These are phyloP conservation scores for Drosophila macrothrix DNA, from an alignment of 2,888 invertebrate species.

Conservation along the genomic window DNA sequence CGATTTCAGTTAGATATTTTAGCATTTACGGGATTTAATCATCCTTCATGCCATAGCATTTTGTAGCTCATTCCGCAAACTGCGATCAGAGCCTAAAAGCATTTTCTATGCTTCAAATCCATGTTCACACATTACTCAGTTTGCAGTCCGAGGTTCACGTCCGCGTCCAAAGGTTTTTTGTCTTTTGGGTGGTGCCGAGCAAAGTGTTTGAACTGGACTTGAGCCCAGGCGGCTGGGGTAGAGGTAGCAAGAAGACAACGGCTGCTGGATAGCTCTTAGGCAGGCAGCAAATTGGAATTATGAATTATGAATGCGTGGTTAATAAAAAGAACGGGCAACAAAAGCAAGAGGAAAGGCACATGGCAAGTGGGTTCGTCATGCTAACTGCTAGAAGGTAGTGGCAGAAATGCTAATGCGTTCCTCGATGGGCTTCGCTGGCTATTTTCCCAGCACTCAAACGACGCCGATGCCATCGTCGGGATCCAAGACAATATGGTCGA, in stretches of 20 bases:
- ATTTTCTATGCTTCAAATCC: constrained; percentile 66
- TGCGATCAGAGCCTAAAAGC: constrained; percentile 53
- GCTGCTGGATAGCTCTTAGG: constrained; percentile 13
- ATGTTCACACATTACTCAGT: constrained; percentile 79
- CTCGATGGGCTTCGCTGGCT: constrained; percentile 76
- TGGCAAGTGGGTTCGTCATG: constrained; percentile 70
- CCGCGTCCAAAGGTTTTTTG: constrained; percentile 42
- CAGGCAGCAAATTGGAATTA: constrained; percentile 82
- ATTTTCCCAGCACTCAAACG: constrained; percentile 81
- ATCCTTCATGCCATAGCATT: constrained; percentile 18
- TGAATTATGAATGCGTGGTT: constrained; percentile 83
- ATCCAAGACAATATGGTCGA: constrained; percentile 76
- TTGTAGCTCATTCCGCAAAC: constrained; percentile 25
- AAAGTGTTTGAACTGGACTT: constrained; percentile 75
- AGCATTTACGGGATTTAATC: constrained; percentile 6
- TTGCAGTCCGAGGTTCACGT: constrained; percentile 21
- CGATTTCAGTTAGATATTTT: constrained; percentile 3
- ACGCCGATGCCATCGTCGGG: constrained; percentile 53
- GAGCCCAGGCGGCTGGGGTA: constrained; percentile 21
- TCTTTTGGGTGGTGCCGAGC: constrained; percentile 63
- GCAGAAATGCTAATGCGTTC: constrained; percentile 79
- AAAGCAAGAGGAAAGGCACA: constrained; percentile 45
- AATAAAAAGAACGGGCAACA: constrained; percentile 69
- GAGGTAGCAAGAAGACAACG: constrained; percentile 14
- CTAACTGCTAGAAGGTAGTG: constrained; percentile 59